These are phyloP conservation scores for Chrysaora quinquecirrha DNA, from an alignment of 30 jellyfish, hydroid and myxozoan genomes.

Conservation along the genomic window DNA sequence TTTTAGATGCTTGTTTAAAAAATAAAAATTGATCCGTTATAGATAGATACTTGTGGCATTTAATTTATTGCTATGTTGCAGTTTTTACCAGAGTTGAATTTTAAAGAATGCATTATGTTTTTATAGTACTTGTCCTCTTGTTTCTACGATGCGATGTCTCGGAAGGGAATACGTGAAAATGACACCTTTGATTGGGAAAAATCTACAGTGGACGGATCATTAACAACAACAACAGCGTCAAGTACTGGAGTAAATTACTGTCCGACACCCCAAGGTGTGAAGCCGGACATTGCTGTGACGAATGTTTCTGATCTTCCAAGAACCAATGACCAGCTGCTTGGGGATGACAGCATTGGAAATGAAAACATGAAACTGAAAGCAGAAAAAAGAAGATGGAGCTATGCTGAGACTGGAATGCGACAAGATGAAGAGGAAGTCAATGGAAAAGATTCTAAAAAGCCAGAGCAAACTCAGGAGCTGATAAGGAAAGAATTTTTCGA, in stretches of 20 bases:
- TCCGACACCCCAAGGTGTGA: constrained; percentile 91
- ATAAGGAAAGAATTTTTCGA: constrained; percentile 36
- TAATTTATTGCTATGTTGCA: too few species aligned
- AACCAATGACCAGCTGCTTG: constrained; percentile 77
- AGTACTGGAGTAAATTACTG: constrained; percentile 80
- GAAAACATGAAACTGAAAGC: constrained; percentile 52
- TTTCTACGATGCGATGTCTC: constrained; percentile 83
- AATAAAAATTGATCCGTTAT: too few species aligned
- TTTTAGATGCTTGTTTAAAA: too few species aligned
- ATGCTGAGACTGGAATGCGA: constrained; percentile 59
- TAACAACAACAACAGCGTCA: constrained; percentile 90
- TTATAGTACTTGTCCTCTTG: constrained; percentile 52
- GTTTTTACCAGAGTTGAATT: too few species aligned
- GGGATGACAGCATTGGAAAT: constrained; percentile 87
- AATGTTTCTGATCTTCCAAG: constrained; percentile 95
- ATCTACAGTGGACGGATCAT: constrained; percentile 84
- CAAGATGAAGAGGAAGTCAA: constrained; percentile 23
- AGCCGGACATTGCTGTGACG: constrained; percentile 88
- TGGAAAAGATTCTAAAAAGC: background rate
- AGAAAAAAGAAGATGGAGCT: constrained; percentile 71
- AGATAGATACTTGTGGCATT: too few species aligned
- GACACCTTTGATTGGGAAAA: constrained; percentile 99
- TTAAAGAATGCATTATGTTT: too few species aligned
- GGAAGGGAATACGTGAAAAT: constrained; percentile 76
- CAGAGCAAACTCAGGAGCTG: constrained; percentile 13